Evolutionary conservation across 2,888 invertebrate species (phyloP).

Genomic region (Merodon equestris): DNA sequence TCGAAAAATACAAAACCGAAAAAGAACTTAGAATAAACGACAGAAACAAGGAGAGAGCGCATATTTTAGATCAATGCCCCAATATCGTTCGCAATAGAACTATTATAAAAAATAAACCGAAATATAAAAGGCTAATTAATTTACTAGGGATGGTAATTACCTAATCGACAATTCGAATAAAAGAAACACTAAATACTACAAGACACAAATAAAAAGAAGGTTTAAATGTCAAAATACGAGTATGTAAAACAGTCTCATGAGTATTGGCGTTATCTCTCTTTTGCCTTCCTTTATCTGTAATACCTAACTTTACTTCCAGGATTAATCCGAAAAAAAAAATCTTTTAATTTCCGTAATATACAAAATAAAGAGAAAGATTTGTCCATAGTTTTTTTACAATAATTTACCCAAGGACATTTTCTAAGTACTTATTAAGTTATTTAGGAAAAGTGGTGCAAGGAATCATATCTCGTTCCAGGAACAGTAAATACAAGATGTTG

Average conservation of each 20-base stretch:
- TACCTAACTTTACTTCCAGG: no score
- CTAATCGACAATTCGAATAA: constrained; percentile 8
- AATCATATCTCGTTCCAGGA: no score
- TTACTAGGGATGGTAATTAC: constrained; percentile 1
- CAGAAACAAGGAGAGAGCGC: not conserved
- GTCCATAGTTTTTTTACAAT: no score
- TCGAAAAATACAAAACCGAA: not conserved
- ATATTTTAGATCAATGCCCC: constrained; percentile 4
- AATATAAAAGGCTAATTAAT: constrained; percentile 14
- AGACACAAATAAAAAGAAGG: constrained; percentile 7
- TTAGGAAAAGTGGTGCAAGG: no score
- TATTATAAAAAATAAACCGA: not conserved
- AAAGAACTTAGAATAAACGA: constrained; percentile 4
- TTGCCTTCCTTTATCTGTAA: not conserved
- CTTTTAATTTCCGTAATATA: no score
- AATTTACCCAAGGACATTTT: no score
- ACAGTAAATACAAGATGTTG: no score
- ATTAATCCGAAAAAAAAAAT: no score
- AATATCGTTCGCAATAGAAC: constrained; percentile 14
- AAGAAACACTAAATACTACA: constrained; percentile 9
- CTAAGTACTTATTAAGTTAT: no score
- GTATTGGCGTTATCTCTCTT: not conserved
- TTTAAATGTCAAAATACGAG: constrained; percentile 16
- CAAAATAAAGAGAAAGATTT: no score
- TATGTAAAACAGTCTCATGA: no score